Base-by-base conservation (phyloP, 2,113 vertebrate genomes). In the Martes martes region DNA sequence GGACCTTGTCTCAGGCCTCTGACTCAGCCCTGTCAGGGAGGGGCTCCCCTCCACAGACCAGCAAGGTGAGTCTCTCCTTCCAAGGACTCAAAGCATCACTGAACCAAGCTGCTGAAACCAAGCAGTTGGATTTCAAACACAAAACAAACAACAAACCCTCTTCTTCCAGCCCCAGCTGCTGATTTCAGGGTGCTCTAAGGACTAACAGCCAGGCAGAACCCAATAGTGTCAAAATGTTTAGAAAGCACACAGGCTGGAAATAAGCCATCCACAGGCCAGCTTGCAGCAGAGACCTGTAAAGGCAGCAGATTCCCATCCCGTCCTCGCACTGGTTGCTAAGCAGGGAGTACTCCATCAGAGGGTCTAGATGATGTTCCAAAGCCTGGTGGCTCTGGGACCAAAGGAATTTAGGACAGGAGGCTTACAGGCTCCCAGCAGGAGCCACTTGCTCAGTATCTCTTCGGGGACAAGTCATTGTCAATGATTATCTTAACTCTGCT, bases 381-480 rank as follows among this genome's bases (percentile, higher is more conserved):
- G 36, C 21, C 47, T 95, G 26, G 13, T 57, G 42, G 59, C 61
- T 57, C 61, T 8, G 65, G 39, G 47, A 42, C 61, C 10, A 7
- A 78, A 39, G 55, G 69, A 79, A 93, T 65, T 78, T 79, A 55
- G 59, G 52, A 94, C 67, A n/a, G 28, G 71, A 93, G 39, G 16
- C 85, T 95, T 24, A 15, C 55, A 50, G 73, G 39, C 36, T 73
- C 76, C 80, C 76, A 85, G 4, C 2, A 28, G 74, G 6, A 97
- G 50, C 36, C 26, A 57, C 88, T 18, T 18, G 1, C 52, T 55
- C 52, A 55, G 15, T 55, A 55, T 55, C 52, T 55, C 59, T 24
- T 10, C 80, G 7, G 45, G 84, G 96, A 55, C 73, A 73, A 95
- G 85, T 81, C 85, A 97, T 95, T 84, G 33, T 71, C 69, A 88